A percentile compares a stretch with the other conserved stretches of the same genome.
Evolutionary conservation across 23 tunicate species (phyloP).

Genomic region (Corella eumyota): DNA sequence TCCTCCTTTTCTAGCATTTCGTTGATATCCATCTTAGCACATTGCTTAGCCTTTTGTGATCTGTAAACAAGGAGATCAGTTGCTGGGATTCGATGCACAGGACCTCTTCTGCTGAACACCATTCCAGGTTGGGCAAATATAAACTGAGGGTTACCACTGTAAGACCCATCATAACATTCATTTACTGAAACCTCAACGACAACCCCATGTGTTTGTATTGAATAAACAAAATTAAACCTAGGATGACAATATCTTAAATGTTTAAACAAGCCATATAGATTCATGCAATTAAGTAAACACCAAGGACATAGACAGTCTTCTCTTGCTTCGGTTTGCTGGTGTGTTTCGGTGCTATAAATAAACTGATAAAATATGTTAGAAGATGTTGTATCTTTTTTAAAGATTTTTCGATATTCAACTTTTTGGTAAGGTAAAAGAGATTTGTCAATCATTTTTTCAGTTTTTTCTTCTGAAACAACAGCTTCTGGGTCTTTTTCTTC

Average conservation of each 20-base stretch:
- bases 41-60: constrained; percentile 13
- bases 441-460: too few species aligned
- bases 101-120: constrained; percentile 88
- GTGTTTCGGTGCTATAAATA: constrained; percentile 82
- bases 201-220: constrained; percentile 16
- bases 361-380: constrained; percentile 77
- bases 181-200: constrained; percentile 69
- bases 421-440: too few species aligned
- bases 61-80: constrained; percentile 64
- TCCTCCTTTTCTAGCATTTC: constrained; percentile 83
- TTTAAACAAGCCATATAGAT: constrained; percentile 73
- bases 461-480: too few species aligned
- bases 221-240: constrained; percentile 59
- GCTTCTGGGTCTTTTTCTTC: too few species aligned
- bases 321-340: constrained; percentile 84
- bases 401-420: too few species aligned
- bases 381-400: too few species aligned
- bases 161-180: constrained; percentile 92
- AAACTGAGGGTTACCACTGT: constrained; percentile 80
- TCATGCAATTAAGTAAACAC: constrained; percentile 80
- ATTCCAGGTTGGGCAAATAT: constrained; percentile 82
- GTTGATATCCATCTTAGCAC: constrained; percentile 10
- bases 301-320: constrained; percentile 80
- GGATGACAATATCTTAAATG: constrained; percentile 84
- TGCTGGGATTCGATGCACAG: constrained; percentile 64